phyloP scores from a whole-genome alignment of 1,140 invertebrate species.

The Apolygus lucorum region DNA sequence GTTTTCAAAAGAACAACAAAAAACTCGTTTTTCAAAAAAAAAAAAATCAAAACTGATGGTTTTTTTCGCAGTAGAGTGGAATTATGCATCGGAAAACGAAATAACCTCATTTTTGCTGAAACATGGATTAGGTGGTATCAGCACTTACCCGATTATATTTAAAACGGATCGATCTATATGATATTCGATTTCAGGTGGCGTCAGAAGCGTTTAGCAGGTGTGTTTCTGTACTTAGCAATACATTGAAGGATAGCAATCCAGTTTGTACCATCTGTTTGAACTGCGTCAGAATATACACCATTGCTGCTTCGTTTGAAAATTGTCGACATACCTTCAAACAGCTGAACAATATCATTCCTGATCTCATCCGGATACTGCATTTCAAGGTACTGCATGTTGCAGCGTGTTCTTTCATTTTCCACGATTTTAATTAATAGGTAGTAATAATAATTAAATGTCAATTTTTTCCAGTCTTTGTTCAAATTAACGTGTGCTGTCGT shows the following conservation, averaged over 20 bases:
- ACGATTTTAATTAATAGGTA: background rate
- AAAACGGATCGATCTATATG: too few species aligned
- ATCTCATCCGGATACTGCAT: slow-evolving; percentile 81
- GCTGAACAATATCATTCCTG: slow-evolving; percentile 74
- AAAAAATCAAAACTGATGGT: too few species aligned
- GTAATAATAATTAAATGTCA: slow-evolving; percentile 21
- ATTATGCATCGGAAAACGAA: too few species aligned
- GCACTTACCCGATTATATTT: too few species aligned
- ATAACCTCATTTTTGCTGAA: too few species aligned
- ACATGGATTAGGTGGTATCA: too few species aligned
- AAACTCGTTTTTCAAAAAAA: too few species aligned
- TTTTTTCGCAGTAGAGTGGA: too few species aligned
- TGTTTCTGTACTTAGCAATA: slow-evolving; percentile 74
- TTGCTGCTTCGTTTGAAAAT: slow-evolving; percentile 85
- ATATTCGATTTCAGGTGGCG: slow-evolving; percentile 49
- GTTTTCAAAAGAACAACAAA: too few species aligned
- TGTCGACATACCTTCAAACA: slow-evolving; percentile 83
- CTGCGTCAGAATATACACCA: slow-evolving; percentile 81
- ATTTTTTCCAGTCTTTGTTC: slow-evolving; percentile 56
- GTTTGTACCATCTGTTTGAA: slow-evolving; percentile 89
- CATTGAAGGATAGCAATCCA: slow-evolving; percentile 67
- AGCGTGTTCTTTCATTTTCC: slow-evolving; percentile 7
- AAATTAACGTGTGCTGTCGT: slow-evolving; percentile 71
- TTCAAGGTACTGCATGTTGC: too few species aligned
- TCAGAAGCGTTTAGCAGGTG: slow-evolving; percentile 85